Base-by-base conservation (phyloP, 2,113 vertebrate genomes). In the Sigmodon hispidus region DNA sequence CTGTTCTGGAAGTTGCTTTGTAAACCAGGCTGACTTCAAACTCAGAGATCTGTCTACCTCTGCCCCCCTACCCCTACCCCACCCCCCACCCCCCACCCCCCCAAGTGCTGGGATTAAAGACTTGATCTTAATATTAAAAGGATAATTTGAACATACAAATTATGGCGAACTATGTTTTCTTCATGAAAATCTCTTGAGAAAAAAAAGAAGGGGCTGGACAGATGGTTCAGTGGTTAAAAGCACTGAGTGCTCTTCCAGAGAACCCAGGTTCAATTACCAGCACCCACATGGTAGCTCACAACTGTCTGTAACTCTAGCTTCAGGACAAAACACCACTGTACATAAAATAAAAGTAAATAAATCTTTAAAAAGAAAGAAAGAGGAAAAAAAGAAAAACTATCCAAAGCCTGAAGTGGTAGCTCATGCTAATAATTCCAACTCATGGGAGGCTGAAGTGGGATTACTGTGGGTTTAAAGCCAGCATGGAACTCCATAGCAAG, bases 171-270 rank as follows among this genome's bases (percentile, higher is more conserved):
- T 16, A 1, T 92, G 43, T 65, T 70, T 31, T 79, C 61, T 90
- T 59, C 29, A 89, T 67, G n/a, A 91, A 85, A 70, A 87, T 87
- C 83, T 87, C 57, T 91, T 91, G 26, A 79, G 50, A 10, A 61
- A 59, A 22, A 95, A n/a, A n/a, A n/a, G n/a, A n/a, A n/a, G n/a
- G n/a, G n/a, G n/a, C n/a, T n/a, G n/a, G n/a, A n/a, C n/a, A n/a
- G n/a, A n/a, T n/a, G n/a, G n/a, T n/a, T n/a, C n/a, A n/a, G n/a
- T n/a, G n/a, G n/a, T n/a, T n/a, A n/a, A n/a, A n/a, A n/a, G n/a
- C n/a, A n/a, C n/a, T n/a, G n/a, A n/a, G n/a, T n/a, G n/a, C n/a
- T n/a, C n/a, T n/a, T n/a, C n/a, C n/a, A n/a, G n/a, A n/a, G n/a
- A n/a, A n/a, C n/a, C n/a, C n/a, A n/a, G n/a, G n/a, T n/a, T n/a